Base-by-base conservation (phyloP, 2,797 vertebrate genomes). In the Brotula barbata region DNA sequence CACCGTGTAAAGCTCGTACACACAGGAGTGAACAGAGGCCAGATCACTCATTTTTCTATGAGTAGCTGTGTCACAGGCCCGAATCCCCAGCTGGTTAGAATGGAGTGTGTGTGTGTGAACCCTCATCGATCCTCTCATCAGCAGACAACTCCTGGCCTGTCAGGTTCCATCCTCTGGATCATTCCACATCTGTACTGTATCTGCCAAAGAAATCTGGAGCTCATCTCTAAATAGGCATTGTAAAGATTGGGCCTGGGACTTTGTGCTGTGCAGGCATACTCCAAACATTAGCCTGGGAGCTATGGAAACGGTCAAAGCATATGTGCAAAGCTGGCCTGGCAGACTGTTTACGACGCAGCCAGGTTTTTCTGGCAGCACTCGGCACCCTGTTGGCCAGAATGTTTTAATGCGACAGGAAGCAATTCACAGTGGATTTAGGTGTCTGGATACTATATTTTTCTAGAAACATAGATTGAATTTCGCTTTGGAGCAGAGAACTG, bases 41-140 rank as follows among this genome's bases (percentile, higher is more conserved):
- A 42, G 48, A 55, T 39, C 57, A 7, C 46, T 7, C 7, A 65
- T 64, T 64, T 54, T 66, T 59, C 33, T 54, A 46, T 75, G 78
- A 81, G 81, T 64, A 82, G 71, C 71, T 58, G 62, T 20, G 46
- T 77, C 79, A 64, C 56, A 75, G 37, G 55, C 73, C 67, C 9
- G 64, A 2, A 64, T 74, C 72, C 58, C 39, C 69, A 17, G 74
- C 64, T 60, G 70, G 53, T 73, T 73, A 68, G 75, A 65, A 66
- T n/a, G n/a, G n/a, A n/a, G n/a, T n/a, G n/a, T n/a, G 64, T 60
- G 67, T 49, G 74, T 61, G 61, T 77, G 83, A 78, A 83, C 81
- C 79, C 73, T 73, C 76, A 84, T 88, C 25, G 73, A 88, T 87
- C 80, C 61, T 44, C 75, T 71, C 68, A 61, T 80, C 62, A 73